Percentiles rank a stretch among this genome's conserved stretches.
Conservation (phyloP, 2,888 invertebrate genomes). For the Chymomyza caudatula region DNA sequence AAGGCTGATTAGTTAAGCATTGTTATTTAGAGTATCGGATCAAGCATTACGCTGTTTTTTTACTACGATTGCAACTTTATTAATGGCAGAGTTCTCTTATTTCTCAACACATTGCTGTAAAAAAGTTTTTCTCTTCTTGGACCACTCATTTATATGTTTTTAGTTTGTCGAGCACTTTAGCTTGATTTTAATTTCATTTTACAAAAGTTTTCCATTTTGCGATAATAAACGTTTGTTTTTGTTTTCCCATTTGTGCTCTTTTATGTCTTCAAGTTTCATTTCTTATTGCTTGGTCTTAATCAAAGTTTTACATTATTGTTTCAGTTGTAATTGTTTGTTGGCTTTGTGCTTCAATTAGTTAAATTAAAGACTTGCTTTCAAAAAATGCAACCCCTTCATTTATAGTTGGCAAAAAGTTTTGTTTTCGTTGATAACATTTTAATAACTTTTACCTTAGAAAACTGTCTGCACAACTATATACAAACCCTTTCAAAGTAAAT, state of each 20-base stretch:
- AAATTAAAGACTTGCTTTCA: slow-evolving; percentile 28
- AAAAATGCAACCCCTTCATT: neutral
- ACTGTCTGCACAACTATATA: slow-evolving; percentile 37
- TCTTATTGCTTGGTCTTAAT: neutral
- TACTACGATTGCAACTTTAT: slow-evolving; percentile 19
- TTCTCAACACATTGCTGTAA: neutral
- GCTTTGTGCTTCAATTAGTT: slow-evolving; percentile 34
- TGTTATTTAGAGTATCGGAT: too few relatives aligned
- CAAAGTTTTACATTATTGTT: slow-evolving; percentile 8
- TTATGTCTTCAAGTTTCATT: slow-evolving; percentile 4
- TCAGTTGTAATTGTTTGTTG: neutral
- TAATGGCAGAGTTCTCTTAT: slow-evolving; percentile 26
- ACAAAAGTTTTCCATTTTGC: slow-evolving; percentile 31
- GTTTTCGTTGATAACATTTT: neutral
- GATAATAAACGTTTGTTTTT: slow-evolving; percentile 17
- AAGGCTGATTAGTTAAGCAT: too few relatives aligned
- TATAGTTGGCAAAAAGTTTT: neutral
- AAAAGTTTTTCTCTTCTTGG: neutral
- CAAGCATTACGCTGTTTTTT: neutral
- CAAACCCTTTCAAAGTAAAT: slow-evolving; percentile 12
- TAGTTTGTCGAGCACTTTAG: slow-evolving; percentile 12
- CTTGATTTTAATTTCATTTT: slow-evolving; percentile 49
- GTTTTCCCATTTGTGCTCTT: neutral
- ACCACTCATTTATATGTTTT: neutral
- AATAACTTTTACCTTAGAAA: slow-evolving; percentile 1